Evolutionary conservation across 2,888 invertebrate species (phyloP).

Genomic region (Lordiphosa fenestrarum): DNA sequence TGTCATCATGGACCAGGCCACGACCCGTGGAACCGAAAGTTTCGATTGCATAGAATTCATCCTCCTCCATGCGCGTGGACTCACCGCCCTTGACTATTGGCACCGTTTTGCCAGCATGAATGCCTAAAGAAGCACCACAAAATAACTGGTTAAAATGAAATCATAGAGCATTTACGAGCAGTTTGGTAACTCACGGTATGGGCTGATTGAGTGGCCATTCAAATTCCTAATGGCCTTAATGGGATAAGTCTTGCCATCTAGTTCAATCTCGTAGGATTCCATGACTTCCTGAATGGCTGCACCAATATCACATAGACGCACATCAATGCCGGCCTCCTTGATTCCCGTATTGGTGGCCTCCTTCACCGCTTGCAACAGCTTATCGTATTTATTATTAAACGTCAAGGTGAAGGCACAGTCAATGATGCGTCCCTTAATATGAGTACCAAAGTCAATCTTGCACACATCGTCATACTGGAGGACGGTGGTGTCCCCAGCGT

Average conservation of each 20-base stretch:
- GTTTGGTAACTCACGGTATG: constrained; percentile 89
- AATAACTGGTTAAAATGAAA: background rate
- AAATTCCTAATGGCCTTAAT: constrained; percentile 98
- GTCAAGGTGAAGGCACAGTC: constrained; percentile 99
- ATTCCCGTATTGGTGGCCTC: constrained; percentile 99
- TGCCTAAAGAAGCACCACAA: constrained; percentile 81
- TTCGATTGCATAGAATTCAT: constrained; percentile 99
- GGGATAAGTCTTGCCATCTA: constrained; percentile 97
- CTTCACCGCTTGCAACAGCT: constrained; percentile 95
- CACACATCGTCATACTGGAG: constrained; percentile 97
- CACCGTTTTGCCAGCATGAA: constrained; percentile 98
- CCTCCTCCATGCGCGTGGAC: constrained; percentile 98
- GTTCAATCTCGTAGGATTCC: constrained; percentile 99
- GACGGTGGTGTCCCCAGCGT: constrained; percentile 97
- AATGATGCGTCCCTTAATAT: constrained; percentile 98
- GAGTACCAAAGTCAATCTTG: constrained; percentile 99
- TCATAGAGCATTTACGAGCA: background rate
- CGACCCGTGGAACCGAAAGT: constrained; percentile 99
- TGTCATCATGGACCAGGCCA: constrained; percentile 97
- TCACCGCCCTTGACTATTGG: constrained; percentile 99
- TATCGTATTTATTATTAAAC: constrained; percentile 98
- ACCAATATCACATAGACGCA: constrained; percentile 97
- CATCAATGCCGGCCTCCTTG: constrained; percentile 96
- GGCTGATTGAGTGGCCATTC: constrained; percentile 99
- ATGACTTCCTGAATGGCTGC: constrained; percentile 99